Evolutionary conservation across 2,113 vertebrate genomes (phyloP).

Genomic region (Hyperopisus bebe): DNA sequence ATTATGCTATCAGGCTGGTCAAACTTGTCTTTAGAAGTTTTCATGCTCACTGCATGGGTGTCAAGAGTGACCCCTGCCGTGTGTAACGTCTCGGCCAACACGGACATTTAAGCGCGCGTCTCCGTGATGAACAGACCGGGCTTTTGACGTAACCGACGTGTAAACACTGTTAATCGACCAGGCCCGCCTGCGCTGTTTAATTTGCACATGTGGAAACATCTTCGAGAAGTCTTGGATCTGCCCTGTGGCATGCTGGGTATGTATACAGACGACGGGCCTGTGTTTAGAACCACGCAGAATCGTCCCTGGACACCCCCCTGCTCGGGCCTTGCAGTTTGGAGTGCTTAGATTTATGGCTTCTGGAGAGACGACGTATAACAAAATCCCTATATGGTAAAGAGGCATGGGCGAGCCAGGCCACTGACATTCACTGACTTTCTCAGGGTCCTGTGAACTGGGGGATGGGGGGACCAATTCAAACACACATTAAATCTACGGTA

Average conservation of each 20-base stretch:
- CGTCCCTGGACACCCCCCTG: slow-evolving; percentile 5
- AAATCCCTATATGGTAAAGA: slow-evolving; percentile 71
- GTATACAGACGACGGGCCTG: slow-evolving; percentile 30
- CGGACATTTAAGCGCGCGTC: neutral
- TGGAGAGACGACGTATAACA: slow-evolving; percentile 46
- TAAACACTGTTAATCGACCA: neutral
- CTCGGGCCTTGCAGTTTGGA: slow-evolving; percentile 41
- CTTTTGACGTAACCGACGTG: neutral
- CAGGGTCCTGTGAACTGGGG: neutral
- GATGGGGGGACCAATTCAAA: neutral
- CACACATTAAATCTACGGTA: neutral
- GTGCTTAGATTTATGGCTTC: slow-evolving; percentile 43
- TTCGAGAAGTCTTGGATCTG: slow-evolving; percentile 23
- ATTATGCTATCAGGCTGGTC: neutral
- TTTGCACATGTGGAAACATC: slow-evolving; percentile 21
- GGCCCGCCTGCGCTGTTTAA: neutral
- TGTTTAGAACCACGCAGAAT: slow-evolving; percentile 31
- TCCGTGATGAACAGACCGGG: neutral
- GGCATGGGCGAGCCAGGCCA: slow-evolving; percentile 33
- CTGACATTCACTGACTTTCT: neutral
- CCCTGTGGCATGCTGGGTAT: slow-evolving; percentile 28
- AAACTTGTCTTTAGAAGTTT: neutral
- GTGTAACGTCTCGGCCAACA: neutral
- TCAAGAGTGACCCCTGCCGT: neutral
- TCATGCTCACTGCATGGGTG: neutral